Conservation (phyloP, 92 coral and sea anemone species). For the Pocillopora grandis region DNA sequence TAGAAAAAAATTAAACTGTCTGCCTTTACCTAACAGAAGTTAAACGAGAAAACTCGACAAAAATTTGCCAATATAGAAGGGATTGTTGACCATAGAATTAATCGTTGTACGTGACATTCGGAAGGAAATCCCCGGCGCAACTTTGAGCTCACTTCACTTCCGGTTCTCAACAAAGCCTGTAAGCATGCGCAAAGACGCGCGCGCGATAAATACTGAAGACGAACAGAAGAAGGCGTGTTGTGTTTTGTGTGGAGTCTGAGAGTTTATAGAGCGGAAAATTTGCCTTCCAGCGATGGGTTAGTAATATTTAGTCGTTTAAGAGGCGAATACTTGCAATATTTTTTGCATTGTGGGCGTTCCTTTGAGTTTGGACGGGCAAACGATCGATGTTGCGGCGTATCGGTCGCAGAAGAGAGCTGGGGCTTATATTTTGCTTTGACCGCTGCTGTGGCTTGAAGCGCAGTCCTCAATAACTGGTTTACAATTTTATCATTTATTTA, state of each 20-base stretch:
- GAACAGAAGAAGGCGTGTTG: slow-evolving; percentile 65
- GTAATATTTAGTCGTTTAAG: slow-evolving; percentile 29
- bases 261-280: slow-evolving; percentile 43
- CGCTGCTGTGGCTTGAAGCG: not conserved
- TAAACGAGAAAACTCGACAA: not conserved
- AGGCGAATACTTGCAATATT: slow-evolving; percentile 24
- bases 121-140: not conserved
- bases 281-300: slow-evolving; percentile 59
- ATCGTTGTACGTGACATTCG: not conserved
- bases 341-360: slow-evolving; percentile 17
- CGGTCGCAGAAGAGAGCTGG: not conserved
- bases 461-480: slow-evolving; percentile 14
- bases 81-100: not conserved
- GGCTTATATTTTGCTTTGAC: not conserved
- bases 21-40: not conserved
- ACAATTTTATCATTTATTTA: slow-evolving; percentile 50
- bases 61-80: not conserved
- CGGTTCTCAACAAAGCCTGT: slow-evolving; percentile 45
- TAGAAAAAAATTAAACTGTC: not conserved
- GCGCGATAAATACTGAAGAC: slow-evolving; percentile 32
- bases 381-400: not conserved
- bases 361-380: slow-evolving; percentile 7
- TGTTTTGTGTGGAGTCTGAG: slow-evolving; percentile 37
- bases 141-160: slow-evolving; percentile 50
- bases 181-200: slow-evolving; percentile 66